Evolutionary conservation across 2,797 vertebrate species (phyloP).

Genomic region (Choloepus didactylus): DNA sequence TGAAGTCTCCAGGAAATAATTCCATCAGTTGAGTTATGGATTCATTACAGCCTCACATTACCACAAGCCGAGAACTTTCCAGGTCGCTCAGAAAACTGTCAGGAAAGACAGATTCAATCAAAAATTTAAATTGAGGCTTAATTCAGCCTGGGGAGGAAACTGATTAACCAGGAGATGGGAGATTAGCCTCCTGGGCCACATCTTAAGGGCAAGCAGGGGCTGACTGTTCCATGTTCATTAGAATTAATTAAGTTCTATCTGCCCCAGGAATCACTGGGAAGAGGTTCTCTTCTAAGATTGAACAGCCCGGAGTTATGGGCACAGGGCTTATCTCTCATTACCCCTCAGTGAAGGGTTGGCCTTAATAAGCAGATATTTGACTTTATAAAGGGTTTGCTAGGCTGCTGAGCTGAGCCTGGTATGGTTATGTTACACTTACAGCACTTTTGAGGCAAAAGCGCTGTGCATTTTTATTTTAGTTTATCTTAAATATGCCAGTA

Average conservation of each 20-base stretch:
- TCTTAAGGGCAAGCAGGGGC: neutral
- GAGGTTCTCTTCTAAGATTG: neutral
- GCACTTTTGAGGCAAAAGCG: neutral
- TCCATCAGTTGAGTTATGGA: conserved; percentile 69
- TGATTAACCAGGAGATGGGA: conserved; percentile 82
- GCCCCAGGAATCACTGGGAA: conserved; percentile 20
- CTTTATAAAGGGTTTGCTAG: neutral
- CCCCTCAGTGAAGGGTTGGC: neutral
- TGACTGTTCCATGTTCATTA: conserved; percentile 76
- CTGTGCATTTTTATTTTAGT: neutral
- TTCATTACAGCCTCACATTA: conserved; percentile 66
- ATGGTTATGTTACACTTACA: neutral
- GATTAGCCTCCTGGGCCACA: conserved; percentile 83
- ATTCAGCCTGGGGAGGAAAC: conserved; percentile 83
- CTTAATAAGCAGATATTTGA: neutral
- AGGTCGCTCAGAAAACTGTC: conserved; percentile 81
- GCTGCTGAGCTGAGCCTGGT: neutral
- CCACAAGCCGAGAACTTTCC: conserved; percentile 67
- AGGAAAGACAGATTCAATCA: conserved; percentile 84
- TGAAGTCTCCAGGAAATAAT: conserved; percentile 49
- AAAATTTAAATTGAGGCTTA: conserved; percentile 82
- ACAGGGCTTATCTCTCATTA: neutral
- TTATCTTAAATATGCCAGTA: neutral
- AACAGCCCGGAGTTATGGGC: neutral
- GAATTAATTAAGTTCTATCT: conserved; percentile 80